Percentiles rank a stretch among this genome's conserved stretches.
Evolutionary conservation across 2,888 invertebrate genomes (phyloP).

Genomic region (Cryptus armator): DNA sequence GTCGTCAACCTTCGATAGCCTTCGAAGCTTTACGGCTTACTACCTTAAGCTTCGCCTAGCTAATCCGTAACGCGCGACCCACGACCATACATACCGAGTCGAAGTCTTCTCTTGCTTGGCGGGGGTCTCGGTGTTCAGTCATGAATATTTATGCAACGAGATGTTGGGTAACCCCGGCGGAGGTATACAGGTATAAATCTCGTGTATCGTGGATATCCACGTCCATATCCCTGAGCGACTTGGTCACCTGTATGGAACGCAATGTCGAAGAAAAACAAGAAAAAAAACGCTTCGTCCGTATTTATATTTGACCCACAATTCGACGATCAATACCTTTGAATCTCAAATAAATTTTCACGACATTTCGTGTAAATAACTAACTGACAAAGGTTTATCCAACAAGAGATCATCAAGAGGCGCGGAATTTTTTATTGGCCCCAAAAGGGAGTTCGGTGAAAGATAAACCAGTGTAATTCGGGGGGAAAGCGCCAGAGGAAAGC

Average conservation of each 20-base stretch:
- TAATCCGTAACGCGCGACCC: constrained; percentile 73
- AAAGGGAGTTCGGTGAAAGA: background rate
- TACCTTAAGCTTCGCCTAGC: constrained; percentile 73
- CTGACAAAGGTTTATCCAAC: background rate
- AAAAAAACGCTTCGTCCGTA: too few relatives aligned
- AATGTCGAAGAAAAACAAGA: too few relatives aligned
- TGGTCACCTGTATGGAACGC: constrained; percentile 31
- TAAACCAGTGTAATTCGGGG: background rate
- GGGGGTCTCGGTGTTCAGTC: constrained; percentile 69
- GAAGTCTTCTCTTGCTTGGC: constrained; percentile 35
- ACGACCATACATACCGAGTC: constrained; percentile 24
- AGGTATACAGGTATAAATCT: constrained; percentile 49
- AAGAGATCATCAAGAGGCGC: background rate
- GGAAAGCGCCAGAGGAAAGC: constrained; percentile 25
- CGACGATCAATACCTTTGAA: too few relatives aligned
- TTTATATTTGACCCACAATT: too few relatives aligned
- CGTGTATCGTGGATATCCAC: constrained; percentile 39
- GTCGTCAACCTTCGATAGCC: constrained; percentile 70
- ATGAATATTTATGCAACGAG: constrained; percentile 76
- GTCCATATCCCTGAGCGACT: constrained; percentile 64
- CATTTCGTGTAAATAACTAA: background rate
- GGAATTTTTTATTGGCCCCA: background rate
- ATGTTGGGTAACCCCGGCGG: constrained; percentile 69
- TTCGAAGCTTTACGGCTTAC: constrained; percentile 74
- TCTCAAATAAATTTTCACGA: too few relatives aligned